Base-by-base conservation (phyloP, 2,113 vertebrate species). In the Ondatra zibethicus region DNA sequence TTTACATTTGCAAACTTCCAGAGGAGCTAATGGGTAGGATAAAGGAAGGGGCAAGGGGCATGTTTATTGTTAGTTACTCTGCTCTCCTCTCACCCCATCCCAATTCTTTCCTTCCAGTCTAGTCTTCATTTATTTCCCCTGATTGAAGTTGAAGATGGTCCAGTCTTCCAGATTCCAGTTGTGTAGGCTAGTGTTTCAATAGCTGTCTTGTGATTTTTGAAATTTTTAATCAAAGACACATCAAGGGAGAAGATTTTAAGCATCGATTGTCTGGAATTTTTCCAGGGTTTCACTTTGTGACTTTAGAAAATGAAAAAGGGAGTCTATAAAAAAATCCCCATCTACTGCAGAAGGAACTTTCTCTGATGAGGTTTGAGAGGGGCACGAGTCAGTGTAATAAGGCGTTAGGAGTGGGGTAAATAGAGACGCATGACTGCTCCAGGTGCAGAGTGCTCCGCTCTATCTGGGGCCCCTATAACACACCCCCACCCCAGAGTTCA, bases 121-220 rank as follows among this genome's bases (percentile, higher is more conserved):
- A 27, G 39, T 89, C 4, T 76, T 36, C 17, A 9, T 92, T 55
- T 63, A 23, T 16, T 85, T 70, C 58, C 27, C 45, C 70, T 80
- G 50, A 65, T 87, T 91, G 91, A 31, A 55, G 5, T n/a, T 47
- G 63, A 70, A 10, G 50, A 39, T 39, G 80, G 5, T 91, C 33
- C 84, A 73, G 2, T 72, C 14, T 63, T 88, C 19, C 3, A 17
- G 8, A 75, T 45, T 93, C 29, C 82, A 68, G 7, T 31, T 61
- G 52, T 93, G 42, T 75, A 7, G 45, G 12, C 23, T 50, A 66
- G 16, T 55, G 52, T 87, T 96, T 42, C 61, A 93, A 58, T 8
- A 52, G 25, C 10, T 75, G 39, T 19, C 50, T 89, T 88, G 45
- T 80, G 21, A 58, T 47, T 93, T 76, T 96, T 61, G 45, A 96